Conservation (phyloP, 2,113 vertebrate genomes). For the Neotoma lepida region DNA sequence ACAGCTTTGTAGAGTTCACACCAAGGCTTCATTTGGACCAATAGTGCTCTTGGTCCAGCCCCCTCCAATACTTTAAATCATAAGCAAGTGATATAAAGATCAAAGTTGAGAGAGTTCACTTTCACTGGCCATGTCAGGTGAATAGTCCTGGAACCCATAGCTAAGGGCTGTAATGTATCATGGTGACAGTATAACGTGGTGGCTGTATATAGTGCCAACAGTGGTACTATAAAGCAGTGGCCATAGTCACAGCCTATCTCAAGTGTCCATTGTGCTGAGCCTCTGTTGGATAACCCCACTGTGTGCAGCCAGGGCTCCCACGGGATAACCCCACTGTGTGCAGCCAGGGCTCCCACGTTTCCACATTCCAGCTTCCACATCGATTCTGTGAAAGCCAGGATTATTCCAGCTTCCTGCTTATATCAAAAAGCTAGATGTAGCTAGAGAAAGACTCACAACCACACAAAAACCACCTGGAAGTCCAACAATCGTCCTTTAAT, state of each 20-base stretch:
- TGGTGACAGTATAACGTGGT: background rate
- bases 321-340: background rate
- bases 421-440: background rate
- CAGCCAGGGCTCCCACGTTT: background rate
- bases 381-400: background rate
- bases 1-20: background rate
- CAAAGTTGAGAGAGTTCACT: background rate
- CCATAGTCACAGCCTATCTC: background rate
- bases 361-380: background rate
- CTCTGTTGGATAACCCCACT: background rate
- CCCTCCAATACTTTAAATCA: background rate
- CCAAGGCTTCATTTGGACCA: background rate
- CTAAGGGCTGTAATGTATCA: background rate
- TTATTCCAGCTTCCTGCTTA: background rate
- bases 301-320: background rate
- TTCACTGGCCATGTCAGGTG: background rate
- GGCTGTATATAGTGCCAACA: background rate
- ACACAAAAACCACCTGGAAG: background rate
- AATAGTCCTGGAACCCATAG: background rate
- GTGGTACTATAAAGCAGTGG: background rate
- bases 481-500: background rate
- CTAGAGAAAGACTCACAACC: background rate
- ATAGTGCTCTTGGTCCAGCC: background rate
- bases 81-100: background rate
- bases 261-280: background rate